These are phyloP conservation scores for Struthidea cinerea DNA, from an alignment of 2,113 vertebrate species.

Conservation along the genomic window DNA sequence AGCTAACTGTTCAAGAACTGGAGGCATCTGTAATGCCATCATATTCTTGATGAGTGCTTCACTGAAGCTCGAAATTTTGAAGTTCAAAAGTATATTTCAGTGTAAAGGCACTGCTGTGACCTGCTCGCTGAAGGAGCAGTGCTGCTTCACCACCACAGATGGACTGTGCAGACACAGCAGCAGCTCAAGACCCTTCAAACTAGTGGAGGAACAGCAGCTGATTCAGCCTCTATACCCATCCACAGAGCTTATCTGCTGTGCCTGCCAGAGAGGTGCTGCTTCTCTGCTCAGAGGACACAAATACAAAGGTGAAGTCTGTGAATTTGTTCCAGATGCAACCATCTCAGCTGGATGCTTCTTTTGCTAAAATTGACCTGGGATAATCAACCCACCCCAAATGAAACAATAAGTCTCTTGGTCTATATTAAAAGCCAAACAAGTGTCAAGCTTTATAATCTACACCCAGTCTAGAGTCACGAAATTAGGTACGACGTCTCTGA, in stretches of 20 bases:
- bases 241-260: neutral
- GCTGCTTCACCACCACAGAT: neutral
- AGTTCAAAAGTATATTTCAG: too few relatives aligned
- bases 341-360: neutral
- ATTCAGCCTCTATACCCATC: neutral
- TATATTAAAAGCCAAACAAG: neutral
- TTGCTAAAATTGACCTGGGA: neutral
- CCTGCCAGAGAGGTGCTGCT: neutral
- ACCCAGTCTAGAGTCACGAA: neutral
- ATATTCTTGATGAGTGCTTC: neutral
- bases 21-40: neutral
- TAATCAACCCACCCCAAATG: neutral
- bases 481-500: neutral
- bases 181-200: neutral
- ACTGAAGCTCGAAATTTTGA: neutral
- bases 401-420: neutral
- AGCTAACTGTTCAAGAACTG: neutral
- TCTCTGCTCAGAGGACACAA: neutral
- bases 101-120: neutral
- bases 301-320: neutral
- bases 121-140: fast-evolving
- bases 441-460: neutral
- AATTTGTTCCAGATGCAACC: neutral
- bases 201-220: neutral
- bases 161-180: neutral